phyloP scores from a whole-genome alignment of 2,797 vertebrate species.

The Apogon hyalosoma region DNA sequence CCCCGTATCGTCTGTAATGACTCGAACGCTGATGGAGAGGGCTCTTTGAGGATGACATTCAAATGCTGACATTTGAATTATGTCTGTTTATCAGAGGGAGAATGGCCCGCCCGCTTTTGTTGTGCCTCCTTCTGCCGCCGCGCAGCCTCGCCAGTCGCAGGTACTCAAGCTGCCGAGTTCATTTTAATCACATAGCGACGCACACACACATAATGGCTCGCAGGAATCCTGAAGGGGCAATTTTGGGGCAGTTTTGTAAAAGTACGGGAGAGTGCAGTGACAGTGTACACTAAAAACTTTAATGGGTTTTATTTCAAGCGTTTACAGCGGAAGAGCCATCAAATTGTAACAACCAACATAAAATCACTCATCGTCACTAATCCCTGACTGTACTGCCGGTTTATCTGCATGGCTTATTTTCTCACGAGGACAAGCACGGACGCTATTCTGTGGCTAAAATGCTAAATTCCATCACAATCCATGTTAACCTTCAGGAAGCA shows the following conservation, averaged over 20 bases:
- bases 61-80: slow-evolving; percentile 99
- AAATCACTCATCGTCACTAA: slow-evolving; percentile 78
- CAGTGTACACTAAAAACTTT: slow-evolving; percentile 74
- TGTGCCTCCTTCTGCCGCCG: slow-evolving; percentile 67
- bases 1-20: slow-evolving; percentile 93
- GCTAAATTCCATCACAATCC: slow-evolving; percentile 73
- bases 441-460: slow-evolving; percentile 61
- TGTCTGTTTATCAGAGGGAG: slow-evolving; percentile 90
- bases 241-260: slow-evolving; percentile 70
- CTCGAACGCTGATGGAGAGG: slow-evolving; percentile 94
- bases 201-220: slow-evolving; percentile 56
- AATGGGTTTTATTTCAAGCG: slow-evolving; percentile 78
- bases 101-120: slow-evolving; percentile 81
- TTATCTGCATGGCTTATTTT: slow-evolving; percentile 68
- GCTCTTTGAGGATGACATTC: slow-evolving; percentile 99
- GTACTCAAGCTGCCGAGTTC: slow-evolving; percentile 70
- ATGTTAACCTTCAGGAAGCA: slow-evolving; percentile 85
- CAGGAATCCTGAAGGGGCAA: slow-evolving; percentile 70
- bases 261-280: slow-evolving; percentile 63
- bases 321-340: slow-evolving; percentile 75
- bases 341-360: slow-evolving; percentile 78
- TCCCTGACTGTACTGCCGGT: slow-evolving; percentile 65
- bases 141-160: slow-evolving; percentile 54
- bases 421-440: slow-evolving; percentile 53
- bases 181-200: slow-evolving; percentile 58